A percentile compares a stretch with the other conserved stretches of the same genome.
Evolutionary conservation across 1,140 invertebrate genomes (phyloP).

Genomic region (Argopecten irradians): DNA sequence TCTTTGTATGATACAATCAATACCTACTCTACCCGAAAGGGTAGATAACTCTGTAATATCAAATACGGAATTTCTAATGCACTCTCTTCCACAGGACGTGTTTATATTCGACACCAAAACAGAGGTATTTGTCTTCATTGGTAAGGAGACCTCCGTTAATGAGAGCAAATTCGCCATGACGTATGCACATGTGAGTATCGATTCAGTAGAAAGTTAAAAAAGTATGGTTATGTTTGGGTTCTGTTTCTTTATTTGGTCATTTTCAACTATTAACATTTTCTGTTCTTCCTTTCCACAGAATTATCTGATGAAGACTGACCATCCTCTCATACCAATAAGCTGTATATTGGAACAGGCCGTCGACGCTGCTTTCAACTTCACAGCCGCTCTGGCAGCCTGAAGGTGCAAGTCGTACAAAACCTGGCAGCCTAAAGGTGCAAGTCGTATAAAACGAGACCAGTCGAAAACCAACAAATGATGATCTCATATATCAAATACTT

Average conservation of each 20-base stretch:
- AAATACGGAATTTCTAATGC: too few species aligned
- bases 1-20: too few species aligned
- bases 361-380: constrained; percentile 51
- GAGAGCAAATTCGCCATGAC: constrained; percentile 72
- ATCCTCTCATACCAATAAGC: constrained; percentile 67
- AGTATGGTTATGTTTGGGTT: too few species aligned
- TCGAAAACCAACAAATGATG: too few species aligned
- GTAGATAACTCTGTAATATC: too few species aligned
- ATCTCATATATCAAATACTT: too few species aligned
- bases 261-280: not conserved
- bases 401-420: too few species aligned
- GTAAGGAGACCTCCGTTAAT: constrained; percentile 82
- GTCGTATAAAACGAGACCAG: too few species aligned
- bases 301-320: constrained; percentile 68
- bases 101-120: constrained; percentile 88
- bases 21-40: too few species aligned
- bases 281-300: constrained; percentile 59
- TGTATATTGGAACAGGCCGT: constrained; percentile 64
- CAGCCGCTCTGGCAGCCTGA: constrained; percentile 66
- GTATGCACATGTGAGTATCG: constrained; percentile 74
- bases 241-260: too few species aligned
- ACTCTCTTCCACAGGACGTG: constrained; percentile 84
- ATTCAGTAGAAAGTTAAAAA: too few species aligned
- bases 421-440: too few species aligned
- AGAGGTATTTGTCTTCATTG: constrained; percentile 88